Conservation (phyloP, 2,797 vertebrate genomes). For the Amblyraja radiata region DNA sequence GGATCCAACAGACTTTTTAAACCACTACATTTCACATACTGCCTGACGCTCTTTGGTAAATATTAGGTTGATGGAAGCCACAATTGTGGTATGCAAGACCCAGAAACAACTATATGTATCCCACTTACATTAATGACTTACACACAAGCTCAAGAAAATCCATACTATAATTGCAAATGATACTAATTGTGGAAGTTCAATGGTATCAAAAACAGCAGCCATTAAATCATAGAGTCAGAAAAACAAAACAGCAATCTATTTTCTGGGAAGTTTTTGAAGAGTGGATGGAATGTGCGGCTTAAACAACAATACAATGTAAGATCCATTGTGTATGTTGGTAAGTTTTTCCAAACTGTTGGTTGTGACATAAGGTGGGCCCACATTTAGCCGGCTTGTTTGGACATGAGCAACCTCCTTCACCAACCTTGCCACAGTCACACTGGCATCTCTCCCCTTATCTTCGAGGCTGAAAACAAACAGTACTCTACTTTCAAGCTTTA, state of each 20-base stretch:
- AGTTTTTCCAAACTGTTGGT: too few species aligned
- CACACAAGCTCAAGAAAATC: neutral
- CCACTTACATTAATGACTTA: neutral
- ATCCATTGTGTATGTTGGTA: too few species aligned
- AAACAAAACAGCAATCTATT: neutral
- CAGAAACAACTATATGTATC: neutral
- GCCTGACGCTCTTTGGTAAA: neutral
- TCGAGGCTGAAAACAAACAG: too few species aligned
- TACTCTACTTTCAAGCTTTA: too few species aligned
- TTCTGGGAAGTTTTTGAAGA: too few species aligned
- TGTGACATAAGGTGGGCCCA: too few species aligned
- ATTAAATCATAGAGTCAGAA: neutral
- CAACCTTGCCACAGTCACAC: too few species aligned
- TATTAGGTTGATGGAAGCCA: neutral
- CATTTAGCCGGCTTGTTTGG: too few species aligned
- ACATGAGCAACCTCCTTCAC: too few species aligned
- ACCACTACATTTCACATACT: neutral
- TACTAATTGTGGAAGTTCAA: neutral
- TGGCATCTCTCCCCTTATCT: too few species aligned
- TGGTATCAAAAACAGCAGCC: neutral
- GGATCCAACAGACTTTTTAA: neutral
- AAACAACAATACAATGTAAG: too few species aligned
- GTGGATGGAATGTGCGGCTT: neutral
- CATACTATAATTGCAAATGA: neutral
- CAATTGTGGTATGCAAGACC: neutral